These are phyloP conservation scores for Eudasyphora cyanicolor DNA, from an alignment of 2,888 invertebrate species.

Conservation along the genomic window DNA sequence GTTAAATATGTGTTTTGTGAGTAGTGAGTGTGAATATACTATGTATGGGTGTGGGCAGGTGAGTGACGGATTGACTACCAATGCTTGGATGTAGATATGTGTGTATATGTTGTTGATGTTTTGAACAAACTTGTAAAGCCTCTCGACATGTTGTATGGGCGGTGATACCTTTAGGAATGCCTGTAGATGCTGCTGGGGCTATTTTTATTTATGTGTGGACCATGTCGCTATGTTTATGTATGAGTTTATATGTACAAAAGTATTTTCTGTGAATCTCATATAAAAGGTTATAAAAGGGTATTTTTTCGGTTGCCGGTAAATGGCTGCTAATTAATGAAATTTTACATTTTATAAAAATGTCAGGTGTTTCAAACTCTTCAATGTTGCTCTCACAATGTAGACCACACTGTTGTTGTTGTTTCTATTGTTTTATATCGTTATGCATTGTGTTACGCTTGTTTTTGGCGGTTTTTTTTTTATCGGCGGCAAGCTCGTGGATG, in stretches of 20 bases:
- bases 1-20: not conserved
- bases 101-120: conserved; percentile 24
- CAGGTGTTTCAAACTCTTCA: conserved; percentile 44
- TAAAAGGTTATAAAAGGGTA: conserved; percentile 32
- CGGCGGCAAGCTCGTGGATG: not conserved
- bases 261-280: conserved; percentile 12
- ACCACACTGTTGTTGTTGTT: not conserved
- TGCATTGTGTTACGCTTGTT: conserved; percentile 6
- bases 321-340: conserved; percentile 56
- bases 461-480: conserved; percentile 2
- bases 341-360: conserved; percentile 31
- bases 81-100: too few species aligned
- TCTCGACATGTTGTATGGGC: not conserved
- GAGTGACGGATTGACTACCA: conserved; percentile 9
- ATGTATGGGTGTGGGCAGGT: not conserved
- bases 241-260: conserved; percentile 40
- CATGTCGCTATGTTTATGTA: not conserved
- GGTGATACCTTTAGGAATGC: not conserved
- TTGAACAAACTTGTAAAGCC: conserved; percentile 38
- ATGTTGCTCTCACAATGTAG: too few species aligned
- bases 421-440: not conserved
- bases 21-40: not conserved
- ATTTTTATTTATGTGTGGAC: not conserved
- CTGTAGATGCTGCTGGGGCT: not conserved
- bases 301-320: conserved; percentile 68